Evolutionary conservation across 2,113 vertebrate genomes (phyloP).

Genomic region (Aleadryas rufinucha): DNA sequence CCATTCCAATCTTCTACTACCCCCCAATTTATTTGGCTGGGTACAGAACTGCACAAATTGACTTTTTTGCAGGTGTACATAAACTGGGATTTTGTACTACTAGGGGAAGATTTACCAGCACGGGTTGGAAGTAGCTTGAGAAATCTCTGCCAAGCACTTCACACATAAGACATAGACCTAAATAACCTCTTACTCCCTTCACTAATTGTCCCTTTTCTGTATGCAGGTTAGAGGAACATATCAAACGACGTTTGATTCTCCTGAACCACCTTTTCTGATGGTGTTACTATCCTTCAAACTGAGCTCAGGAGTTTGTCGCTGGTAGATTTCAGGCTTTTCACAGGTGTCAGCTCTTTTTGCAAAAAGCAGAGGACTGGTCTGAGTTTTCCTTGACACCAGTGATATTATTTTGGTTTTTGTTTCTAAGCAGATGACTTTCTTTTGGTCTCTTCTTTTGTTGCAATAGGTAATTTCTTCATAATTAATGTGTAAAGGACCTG

Average conservation of each 20-base stretch:
- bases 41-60: neutral
- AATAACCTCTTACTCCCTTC: neutral
- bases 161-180: neutral
- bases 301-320: neutral
- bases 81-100: neutral
- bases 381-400: neutral
- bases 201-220: neutral
- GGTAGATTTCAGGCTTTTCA: neutral
- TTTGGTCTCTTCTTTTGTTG: neutral
- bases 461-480: neutral
- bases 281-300: neutral
- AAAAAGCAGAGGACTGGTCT: neutral
- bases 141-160: neutral
- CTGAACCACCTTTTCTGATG: neutral
- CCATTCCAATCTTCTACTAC: fast-evolving
- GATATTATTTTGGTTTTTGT: neutral
- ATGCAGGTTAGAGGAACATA: neutral
- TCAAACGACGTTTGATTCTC: neutral
- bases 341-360: neutral
- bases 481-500: neutral
- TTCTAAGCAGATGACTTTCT: neutral
- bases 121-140: neutral
- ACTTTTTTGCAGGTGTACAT: neutral
- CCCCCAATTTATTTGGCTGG: neutral
- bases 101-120: neutral